Percentiles rank a stretch among this genome's conserved stretches.
These are phyloP conservation scores for Jaculus jaculus DNA, from an alignment of 2,113 vertebrate species.

Conservation along the genomic window DNA sequence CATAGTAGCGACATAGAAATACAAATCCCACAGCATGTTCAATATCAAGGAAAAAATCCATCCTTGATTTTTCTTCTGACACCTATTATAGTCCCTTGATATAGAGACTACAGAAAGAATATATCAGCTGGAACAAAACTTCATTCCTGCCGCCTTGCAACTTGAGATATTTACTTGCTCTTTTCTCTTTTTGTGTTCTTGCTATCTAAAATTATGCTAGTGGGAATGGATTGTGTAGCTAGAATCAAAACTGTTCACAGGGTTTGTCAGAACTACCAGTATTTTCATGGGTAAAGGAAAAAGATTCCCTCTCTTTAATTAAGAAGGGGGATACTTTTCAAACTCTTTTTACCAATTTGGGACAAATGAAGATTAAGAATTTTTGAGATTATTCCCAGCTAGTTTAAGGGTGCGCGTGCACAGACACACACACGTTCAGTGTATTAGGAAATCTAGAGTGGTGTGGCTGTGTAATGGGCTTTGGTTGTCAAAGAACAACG, in stretches of 20 bases:
- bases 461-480: no score
- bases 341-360: neutral
- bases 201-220: constrained; percentile 12
- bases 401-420: neutral
- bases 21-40: neutral
- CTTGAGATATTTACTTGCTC: neutral
- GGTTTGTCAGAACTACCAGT: neutral
- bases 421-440: neutral
- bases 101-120: neutral
- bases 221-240: neutral
- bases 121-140: neutral
- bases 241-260: constrained; percentile 17
- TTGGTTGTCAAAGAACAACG: neutral
- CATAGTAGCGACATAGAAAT: neutral
- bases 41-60: constrained; percentile 11
- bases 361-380: neutral
- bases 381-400: neutral
- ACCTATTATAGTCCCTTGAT: neutral
- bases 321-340: neutral
- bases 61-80: constrained; percentile 8
- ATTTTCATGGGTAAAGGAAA: constrained; percentile 15
- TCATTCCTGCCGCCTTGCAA: neutral
- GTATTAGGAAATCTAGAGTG: neutral
- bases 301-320: neutral
- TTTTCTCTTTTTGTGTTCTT: neutral